Conservation (phyloP, 2,797 vertebrate species). For the Gallirallus australis region DNA sequence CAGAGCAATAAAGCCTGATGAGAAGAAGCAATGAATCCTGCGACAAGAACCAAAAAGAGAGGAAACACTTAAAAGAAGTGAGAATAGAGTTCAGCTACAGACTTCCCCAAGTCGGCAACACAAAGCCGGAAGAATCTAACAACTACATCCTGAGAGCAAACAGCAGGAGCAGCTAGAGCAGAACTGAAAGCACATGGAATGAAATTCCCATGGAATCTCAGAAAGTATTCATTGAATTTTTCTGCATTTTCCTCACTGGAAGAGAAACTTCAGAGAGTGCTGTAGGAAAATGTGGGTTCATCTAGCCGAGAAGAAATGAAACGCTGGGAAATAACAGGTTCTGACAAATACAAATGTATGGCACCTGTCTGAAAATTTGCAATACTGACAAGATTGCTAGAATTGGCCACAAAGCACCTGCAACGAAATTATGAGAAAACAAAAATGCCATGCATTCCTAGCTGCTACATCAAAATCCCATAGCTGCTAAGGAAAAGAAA, state of each 20-base stretch:
- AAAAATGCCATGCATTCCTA: neutral
- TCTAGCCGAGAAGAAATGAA: neutral
- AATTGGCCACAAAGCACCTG: neutral
- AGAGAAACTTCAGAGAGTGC: neutral
- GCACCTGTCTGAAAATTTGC: neutral
- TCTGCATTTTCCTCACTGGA: neutral
- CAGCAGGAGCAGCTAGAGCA: neutral
- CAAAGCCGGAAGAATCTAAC: neutral
- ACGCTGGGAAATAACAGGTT: neutral
- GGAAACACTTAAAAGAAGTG: neutral
- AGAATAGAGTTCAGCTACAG: slow-evolving; percentile 17
- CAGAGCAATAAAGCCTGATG: neutral
- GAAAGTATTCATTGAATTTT: neutral
- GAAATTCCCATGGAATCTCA: neutral
- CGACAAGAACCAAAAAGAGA: neutral
- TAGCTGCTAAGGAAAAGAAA: neutral
- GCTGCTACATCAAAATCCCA: neutral
- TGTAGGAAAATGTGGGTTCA: neutral
- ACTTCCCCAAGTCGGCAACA: neutral
- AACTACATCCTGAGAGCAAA: neutral
- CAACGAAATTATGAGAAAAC: neutral
- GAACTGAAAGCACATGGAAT: neutral
- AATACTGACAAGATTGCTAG: neutral
- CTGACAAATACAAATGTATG: neutral
- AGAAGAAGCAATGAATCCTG: neutral